These are phyloP conservation scores for Drosophila willistoni DNA, from an alignment of 1,140 invertebrate species.

Conservation along the genomic window DNA sequence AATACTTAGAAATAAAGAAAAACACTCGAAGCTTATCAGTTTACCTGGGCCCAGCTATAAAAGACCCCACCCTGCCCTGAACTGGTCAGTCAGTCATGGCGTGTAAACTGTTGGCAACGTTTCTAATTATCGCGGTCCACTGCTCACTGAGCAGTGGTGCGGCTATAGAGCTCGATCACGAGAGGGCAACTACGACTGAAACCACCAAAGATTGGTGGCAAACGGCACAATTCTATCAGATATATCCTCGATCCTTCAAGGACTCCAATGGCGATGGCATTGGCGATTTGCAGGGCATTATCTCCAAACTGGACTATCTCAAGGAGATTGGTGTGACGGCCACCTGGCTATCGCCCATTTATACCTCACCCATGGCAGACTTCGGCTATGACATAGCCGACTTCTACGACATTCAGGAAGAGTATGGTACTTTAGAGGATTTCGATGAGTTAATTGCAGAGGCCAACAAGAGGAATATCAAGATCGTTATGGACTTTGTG, in stretches of 20 bases:
- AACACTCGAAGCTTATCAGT: slow-evolving; percentile 44
- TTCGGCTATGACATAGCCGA: slow-evolving; percentile 89
- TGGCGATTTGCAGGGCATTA: slow-evolving; percentile 86
- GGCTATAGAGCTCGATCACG: slow-evolving; percentile 40
- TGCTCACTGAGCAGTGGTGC: slow-evolving; percentile 26
- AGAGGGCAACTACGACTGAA: slow-evolving; percentile 22
- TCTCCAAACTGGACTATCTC: slow-evolving; percentile 84
- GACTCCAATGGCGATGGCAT: slow-evolving; percentile 88
- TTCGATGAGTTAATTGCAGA: slow-evolving; percentile 87
- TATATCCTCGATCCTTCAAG: slow-evolving; percentile 89
- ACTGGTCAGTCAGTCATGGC: slow-evolving; percentile 51
- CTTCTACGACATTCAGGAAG: slow-evolving; percentile 88
- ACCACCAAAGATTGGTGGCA: slow-evolving; percentile 87
- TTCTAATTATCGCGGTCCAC: slow-evolving; percentile 35
- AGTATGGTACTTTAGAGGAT: slow-evolving; percentile 89
- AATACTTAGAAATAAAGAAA: slow-evolving; percentile 36
- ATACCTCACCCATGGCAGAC: slow-evolving; percentile 87
- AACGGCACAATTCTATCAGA: slow-evolving; percentile 87
- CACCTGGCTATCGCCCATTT: slow-evolving; percentile 90
- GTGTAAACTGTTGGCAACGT: slow-evolving; percentile 31
- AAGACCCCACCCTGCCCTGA: neutral
- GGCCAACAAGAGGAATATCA: slow-evolving; percentile 84
- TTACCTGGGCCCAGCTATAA: slow-evolving; percentile 36
- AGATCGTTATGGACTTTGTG: slow-evolving; percentile 80
- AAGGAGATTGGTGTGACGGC: slow-evolving; percentile 85